These are phyloP conservation scores for Sinotaia quadrata DNA, from an alignment of 2,888 invertebrate genomes.

Conservation along the genomic window DNA sequence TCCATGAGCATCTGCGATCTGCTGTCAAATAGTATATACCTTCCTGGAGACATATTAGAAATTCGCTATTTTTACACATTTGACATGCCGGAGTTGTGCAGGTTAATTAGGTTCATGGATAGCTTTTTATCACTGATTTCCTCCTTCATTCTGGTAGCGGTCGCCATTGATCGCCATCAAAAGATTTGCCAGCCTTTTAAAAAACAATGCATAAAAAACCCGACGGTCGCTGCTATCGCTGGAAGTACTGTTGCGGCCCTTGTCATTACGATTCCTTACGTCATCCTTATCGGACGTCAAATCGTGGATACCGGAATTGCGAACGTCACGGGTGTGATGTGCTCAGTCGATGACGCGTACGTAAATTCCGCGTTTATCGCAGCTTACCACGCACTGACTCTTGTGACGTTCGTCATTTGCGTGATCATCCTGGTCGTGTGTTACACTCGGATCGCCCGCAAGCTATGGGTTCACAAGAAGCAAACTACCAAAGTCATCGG, in stretches of 20 bases:
- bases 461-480: constrained; percentile 16
- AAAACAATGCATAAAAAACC: no score
- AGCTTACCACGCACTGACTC: not conserved
- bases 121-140: constrained; percentile 54
- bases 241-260: not conserved
- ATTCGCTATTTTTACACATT: constrained; percentile 54
- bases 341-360: constrained; percentile 1
- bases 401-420: not conserved
- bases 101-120: constrained; percentile 45
- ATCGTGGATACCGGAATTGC: not conserved
- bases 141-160: constrained; percentile 53
- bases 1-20: constrained; percentile 55
- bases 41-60: constrained; percentile 55
- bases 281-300: not conserved
- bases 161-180: constrained; percentile 54
- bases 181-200: constrained; percentile 55
- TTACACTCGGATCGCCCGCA: not conserved
- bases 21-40: constrained; percentile 49
- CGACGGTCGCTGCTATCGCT: no score
- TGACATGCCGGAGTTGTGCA: constrained; percentile 48
- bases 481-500: no score
- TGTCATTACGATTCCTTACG: not conserved
- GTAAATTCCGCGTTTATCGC: not conserved
- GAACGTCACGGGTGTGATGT: constrained; percentile 13
- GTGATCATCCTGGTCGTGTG: not conserved